These are phyloP conservation scores for Ameiurus melas DNA, from an alignment of 2,113 vertebrate species.

Conservation along the genomic window DNA sequence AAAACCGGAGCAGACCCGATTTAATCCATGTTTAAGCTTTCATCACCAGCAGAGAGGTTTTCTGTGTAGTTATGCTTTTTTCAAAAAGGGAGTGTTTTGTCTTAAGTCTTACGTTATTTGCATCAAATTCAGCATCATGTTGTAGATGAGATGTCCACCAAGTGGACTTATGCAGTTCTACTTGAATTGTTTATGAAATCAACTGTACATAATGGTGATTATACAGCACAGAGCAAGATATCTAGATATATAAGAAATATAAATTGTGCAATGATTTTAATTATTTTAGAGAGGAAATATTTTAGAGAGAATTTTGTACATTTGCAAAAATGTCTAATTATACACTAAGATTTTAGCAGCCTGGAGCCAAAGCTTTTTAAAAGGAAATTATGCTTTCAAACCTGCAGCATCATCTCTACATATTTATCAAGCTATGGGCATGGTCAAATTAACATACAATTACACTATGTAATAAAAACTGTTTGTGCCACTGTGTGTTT, in stretches of 20 bases:
- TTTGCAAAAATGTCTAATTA: not conserved
- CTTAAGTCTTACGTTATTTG: constrained; percentile 36
- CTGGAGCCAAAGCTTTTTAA: constrained; percentile 23
- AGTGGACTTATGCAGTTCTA: constrained; percentile 58
- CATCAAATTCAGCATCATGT: constrained; percentile 27
- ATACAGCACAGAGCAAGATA: not conserved
- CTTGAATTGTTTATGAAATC: constrained; percentile 34
- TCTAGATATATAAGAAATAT: not conserved
- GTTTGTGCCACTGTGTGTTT: not conserved
- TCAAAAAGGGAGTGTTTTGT: constrained; percentile 30
- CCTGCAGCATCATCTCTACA: not conserved
- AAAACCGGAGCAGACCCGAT: constrained; percentile 6
- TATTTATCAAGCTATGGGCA: not conserved
- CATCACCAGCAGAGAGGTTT: constrained; percentile 2
- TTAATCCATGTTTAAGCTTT: constrained; percentile 18
- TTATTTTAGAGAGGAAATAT: not conserved
- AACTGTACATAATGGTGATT: not conserved
- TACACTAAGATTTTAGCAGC: not conserved
- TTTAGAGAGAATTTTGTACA: not conserved
- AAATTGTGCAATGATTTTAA: not conserved
- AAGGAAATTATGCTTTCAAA: not conserved
- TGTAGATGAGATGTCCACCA: constrained; percentile 56
- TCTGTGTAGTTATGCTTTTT: not conserved
- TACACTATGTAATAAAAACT: not conserved
- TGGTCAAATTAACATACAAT: not conserved